Conservation (phyloP, 2,888 invertebrate species). For the Mimachlamys varia region DNA sequence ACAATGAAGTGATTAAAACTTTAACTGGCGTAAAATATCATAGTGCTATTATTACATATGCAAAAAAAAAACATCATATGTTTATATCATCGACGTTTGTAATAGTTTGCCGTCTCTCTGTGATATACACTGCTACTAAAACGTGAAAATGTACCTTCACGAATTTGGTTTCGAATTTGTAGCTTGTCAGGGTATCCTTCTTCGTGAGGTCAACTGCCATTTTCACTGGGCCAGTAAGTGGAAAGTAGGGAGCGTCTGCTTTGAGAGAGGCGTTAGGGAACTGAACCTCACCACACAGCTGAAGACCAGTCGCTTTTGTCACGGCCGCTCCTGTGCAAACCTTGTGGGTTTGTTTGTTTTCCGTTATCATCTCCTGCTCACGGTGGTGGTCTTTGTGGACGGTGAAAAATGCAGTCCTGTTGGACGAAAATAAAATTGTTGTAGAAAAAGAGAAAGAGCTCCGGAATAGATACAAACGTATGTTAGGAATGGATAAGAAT, state of each 20-base stretch:
- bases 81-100: too few species aligned
- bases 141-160: slow-evolving; percentile 36
- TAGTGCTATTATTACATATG: too few species aligned
- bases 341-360: slow-evolving; percentile 84
- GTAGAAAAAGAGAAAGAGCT: neutral
- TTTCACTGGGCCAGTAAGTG: slow-evolving; percentile 75
- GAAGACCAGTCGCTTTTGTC: slow-evolving; percentile 91
- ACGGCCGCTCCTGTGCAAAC: slow-evolving; percentile 76
- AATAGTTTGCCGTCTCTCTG: too few species aligned
- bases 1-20: neutral
- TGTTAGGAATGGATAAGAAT: too few species aligned
- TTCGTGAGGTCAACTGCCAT: slow-evolving; percentile 71
- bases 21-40: too few species aligned
- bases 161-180: slow-evolving; percentile 71
- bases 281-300: slow-evolving; percentile 90
- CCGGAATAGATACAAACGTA: too few species aligned
- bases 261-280: slow-evolving; percentile 86
- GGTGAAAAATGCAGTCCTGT: slow-evolving; percentile 77
- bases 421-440: neutral
- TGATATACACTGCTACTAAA: too few species aligned
- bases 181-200: slow-evolving; percentile 73
- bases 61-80: neutral
- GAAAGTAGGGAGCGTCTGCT: slow-evolving; percentile 80
- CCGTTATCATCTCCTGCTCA: slow-evolving; percentile 86
- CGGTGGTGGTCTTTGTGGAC: slow-evolving; percentile 83